A percentile compares a stretch with the other conserved stretches of the same genome.
Conservation (phyloP, 1,140 invertebrate genomes). For the Streblospio benedicti region DNA sequence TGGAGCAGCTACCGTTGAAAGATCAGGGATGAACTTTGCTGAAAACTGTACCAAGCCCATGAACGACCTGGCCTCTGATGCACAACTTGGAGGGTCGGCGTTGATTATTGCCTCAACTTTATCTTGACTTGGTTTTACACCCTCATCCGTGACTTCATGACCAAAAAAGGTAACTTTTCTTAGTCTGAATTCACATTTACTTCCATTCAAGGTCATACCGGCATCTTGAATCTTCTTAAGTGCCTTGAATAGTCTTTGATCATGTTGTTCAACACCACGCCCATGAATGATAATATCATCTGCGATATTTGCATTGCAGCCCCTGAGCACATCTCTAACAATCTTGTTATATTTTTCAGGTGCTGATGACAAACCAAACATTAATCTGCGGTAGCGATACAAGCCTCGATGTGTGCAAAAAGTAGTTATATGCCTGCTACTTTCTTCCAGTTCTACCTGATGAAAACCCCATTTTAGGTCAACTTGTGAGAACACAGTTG, state of each 20-base stretch:
- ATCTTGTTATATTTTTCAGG: not conserved
- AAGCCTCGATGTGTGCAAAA: not conserved
- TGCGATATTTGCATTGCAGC: conserved; percentile 1
- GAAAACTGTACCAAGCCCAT: no score
- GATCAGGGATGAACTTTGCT: no score
- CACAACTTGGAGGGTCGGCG: no score
- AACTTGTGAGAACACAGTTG: conserved; percentile 14
- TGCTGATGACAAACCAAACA: conserved; percentile 7
- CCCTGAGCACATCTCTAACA: not conserved
- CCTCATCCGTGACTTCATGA: no score
- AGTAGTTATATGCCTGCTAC: not conserved
- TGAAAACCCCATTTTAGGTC: conserved; percentile 20
- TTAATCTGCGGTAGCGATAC: not conserved
- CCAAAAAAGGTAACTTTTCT: not conserved
- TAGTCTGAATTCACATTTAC: conserved; percentile 5
- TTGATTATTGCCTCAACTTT: no score
- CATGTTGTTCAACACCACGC: not conserved
- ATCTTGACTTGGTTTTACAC: no score
- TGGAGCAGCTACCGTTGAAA: no score
- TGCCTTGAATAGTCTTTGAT: not conserved
- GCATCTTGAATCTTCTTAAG: not conserved
- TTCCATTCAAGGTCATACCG: not conserved
- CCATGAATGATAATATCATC: not conserved
- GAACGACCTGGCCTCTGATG: no score
- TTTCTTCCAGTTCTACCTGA: conserved; percentile 16